phyloP scores from a whole-genome alignment of 2,113 vertebrate species.

The Corydoras sp. region DNA sequence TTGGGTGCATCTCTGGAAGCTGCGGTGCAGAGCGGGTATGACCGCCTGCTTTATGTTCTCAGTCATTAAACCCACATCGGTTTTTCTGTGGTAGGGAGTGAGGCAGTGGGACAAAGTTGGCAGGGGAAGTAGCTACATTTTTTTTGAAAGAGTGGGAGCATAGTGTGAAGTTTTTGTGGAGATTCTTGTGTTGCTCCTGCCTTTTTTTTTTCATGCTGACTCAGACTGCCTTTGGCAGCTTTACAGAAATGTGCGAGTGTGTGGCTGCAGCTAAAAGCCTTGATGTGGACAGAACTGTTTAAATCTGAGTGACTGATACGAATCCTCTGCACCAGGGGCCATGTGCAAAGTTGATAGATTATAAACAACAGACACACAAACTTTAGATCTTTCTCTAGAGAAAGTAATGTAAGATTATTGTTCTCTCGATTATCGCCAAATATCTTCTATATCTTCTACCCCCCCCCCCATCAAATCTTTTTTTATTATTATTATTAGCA shows the following conservation, averaged over 20 bases:
- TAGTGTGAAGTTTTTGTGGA: background rate
- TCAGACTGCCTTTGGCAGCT: background rate
- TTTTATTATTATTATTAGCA: no score
- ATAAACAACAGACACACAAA: no score
- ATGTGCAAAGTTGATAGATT: no score
- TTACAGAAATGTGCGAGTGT: background rate
- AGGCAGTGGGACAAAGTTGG: background rate
- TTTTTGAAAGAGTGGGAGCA: background rate
- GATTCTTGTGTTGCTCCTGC: background rate
- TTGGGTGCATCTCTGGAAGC: background rate
- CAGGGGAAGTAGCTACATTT: background rate
- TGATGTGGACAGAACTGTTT: background rate
- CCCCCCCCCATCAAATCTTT: no score
- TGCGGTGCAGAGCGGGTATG: background rate
- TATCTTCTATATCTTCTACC: no score
- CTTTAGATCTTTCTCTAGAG: no score
- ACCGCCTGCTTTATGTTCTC: background rate
- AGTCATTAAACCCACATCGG: slow-evolving; percentile 14
- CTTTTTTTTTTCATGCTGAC: no score
- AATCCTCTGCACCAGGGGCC: background rate
- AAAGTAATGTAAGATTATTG: no score
- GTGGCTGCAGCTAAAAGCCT: background rate
- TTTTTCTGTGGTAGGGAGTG: background rate
- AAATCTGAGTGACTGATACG: background rate
- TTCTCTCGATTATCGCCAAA: no score